Evolutionary conservation across 2,797 vertebrate species (phyloP), one percentile per base, ranked within the genome.

Genomic region (Smutsia temminckii): DNA sequence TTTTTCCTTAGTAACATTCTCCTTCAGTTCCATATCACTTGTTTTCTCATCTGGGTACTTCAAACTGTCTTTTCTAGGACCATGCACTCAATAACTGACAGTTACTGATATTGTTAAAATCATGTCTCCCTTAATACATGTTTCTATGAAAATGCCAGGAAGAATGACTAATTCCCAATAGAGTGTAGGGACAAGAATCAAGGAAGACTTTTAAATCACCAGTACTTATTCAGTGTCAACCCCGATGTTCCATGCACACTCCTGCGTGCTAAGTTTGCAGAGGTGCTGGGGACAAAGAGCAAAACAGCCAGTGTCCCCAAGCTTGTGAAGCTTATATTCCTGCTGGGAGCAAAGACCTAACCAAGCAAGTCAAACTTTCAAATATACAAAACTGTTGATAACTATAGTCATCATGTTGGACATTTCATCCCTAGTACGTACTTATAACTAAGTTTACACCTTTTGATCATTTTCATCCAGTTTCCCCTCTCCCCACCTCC

Each of bases 361-460:
- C 16, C n/a, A 74, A 12, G 14, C 21, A 42, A 80, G 46, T 21
- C 27, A 29, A 34, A 49, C 37, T 37, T 83, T 49, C 57, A 16
- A 83, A 7, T 11, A 61, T 1, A 59, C 0, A 2, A 40, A 11
- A 6, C 18, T 5, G 21, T 11, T 8, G 8, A 18, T 74, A 34
- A 34, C 85, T 9, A 2, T 0, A 11, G 34, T 20, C 4, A 23
- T 10, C 6, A 21, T 10, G 0, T 27, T n/a, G n/a, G 4, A 0
- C 25, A 29, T 12, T 10, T 29, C 40, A 8, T 34, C 12, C 34
- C 63, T 13, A 29, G 11, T 1, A 23, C 51, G 34, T 21, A 1
- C 14, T 37, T n/a, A 32, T 13, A 27, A 18, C 63, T 29, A 57
- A 40, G 27, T 51, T 10, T 80, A 11, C 4, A 5, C 42, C 55